These are phyloP conservation scores for Scomberomorus guttatus DNA, from an alignment of 2,797 vertebrate genomes.

Conservation along the genomic window DNA sequence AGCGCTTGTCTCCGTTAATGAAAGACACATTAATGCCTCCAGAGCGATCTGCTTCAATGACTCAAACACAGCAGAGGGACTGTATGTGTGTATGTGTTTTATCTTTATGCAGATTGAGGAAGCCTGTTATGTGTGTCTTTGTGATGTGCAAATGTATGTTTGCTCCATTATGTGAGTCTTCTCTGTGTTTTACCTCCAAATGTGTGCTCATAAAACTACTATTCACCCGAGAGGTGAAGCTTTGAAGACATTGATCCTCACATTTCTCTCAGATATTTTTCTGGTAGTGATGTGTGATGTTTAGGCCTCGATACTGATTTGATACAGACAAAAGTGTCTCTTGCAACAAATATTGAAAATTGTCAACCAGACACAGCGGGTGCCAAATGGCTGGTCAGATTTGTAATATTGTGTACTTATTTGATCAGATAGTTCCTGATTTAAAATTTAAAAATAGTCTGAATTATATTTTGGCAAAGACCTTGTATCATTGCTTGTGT, in stretches of 20 bases:
- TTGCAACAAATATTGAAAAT: background rate
- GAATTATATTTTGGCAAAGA: too few relatives aligned
- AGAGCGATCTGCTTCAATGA: conserved; percentile 28
- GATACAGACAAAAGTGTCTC: background rate
- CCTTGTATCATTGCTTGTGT: too few relatives aligned
- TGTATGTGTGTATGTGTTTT: background rate
- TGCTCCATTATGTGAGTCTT: background rate
- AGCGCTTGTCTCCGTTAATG: conserved; percentile 51
- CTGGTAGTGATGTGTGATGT: background rate
- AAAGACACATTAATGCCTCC: conserved; percentile 45
- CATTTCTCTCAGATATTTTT: conserved; percentile 7
- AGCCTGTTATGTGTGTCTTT: background rate
- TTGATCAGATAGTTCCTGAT: background rate
- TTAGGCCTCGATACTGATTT: background rate
- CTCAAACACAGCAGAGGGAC: conserved; percentile 27
- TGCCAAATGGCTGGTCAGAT: too few relatives aligned
- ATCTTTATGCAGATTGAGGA: background rate
- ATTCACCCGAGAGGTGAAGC: background rate
- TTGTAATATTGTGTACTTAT: too few relatives aligned
- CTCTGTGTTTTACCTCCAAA: background rate
- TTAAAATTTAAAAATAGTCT: background rate
- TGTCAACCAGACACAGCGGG: background rate
- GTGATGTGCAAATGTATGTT: conserved; percentile 19
- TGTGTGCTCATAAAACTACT: background rate
- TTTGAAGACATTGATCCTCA: background rate